Evolutionary conservation across 2,888 invertebrate species (phyloP).

Genomic region (Tipula lateralis): DNA sequence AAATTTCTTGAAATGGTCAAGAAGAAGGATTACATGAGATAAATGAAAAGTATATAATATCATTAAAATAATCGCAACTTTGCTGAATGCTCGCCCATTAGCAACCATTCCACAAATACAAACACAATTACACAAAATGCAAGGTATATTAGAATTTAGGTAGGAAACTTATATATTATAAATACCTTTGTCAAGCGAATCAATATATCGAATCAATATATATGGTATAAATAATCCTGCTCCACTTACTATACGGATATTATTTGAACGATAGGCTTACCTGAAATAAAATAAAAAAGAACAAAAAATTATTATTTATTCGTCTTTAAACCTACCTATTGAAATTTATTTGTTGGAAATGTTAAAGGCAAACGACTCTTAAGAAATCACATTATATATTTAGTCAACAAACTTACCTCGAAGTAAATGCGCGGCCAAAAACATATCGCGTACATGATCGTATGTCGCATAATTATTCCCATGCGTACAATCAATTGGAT

Average conservation of each 20-base stretch:
- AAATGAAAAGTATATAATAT: too few species aligned
- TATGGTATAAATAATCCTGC: too few species aligned
- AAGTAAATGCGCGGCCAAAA: conserved; percentile 60
- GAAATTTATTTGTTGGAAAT: background rate
- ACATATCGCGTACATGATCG: conserved; percentile 57
- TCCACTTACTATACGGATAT: background rate
- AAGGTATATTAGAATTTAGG: too few species aligned
- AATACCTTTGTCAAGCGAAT: too few species aligned
- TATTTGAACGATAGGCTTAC: background rate
- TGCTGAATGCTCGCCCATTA: too few species aligned
- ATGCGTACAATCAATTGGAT: conserved; percentile 29
- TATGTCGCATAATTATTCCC: conserved; percentile 31
- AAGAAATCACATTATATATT: background rate
- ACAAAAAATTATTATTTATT: background rate
- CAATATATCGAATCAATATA: too few species aligned
- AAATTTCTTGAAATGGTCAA: too few species aligned
- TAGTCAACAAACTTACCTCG: conserved; percentile 52
- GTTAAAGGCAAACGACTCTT: background rate
- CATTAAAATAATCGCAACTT: too few species aligned
- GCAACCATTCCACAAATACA: too few species aligned
- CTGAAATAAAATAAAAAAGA: background rate
- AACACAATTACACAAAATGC: too few species aligned
- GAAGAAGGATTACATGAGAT: too few species aligned
- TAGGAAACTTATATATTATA: too few species aligned
- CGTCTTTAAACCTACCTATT: background rate